Percentiles rank a stretch among this genome's conserved stretches.
Evolutionary conservation across 2,113 vertebrate genomes (phyloP).

Genomic region (Phylloscopus whistleri): DNA sequence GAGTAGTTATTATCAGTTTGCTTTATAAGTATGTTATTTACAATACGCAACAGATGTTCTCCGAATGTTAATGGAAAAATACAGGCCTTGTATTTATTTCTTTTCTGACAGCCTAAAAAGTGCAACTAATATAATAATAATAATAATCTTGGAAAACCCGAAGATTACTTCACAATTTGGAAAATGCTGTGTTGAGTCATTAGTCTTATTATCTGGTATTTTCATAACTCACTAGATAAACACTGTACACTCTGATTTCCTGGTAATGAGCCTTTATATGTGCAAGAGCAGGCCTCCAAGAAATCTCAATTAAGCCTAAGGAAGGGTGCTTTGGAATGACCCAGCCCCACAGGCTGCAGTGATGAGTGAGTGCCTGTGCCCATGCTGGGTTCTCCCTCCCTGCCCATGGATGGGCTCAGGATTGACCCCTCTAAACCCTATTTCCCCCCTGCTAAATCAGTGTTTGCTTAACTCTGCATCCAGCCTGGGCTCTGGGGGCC

Average conservation of each 20-base stretch:
- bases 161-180: conserved; percentile 79
- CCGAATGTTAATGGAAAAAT: conserved; percentile 77
- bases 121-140: conserved; percentile 76
- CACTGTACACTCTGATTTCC: conserved; percentile 66
- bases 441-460: not conserved
- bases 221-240: conserved; percentile 78
- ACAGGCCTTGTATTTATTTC: conserved; percentile 75
- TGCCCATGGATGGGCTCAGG: rapidly evolving
- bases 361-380: not conserved
- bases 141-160: conserved; percentile 70
- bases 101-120: conserved; percentile 76
- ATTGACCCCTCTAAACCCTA: not conserved
- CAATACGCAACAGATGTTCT: conserved; percentile 81
- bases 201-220: conserved; percentile 78
- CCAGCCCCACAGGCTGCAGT: not conserved
- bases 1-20: conserved; percentile 71
- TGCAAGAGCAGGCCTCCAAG: conserved; percentile 66
- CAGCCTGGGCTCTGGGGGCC: not conserved
- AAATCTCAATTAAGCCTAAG: conserved; percentile 65
- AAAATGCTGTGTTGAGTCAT: conserved; percentile 77
- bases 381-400: not conserved
- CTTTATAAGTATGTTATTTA: conserved; percentile 82
- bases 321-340: conserved; percentile 50
- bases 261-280: conserved; percentile 70
- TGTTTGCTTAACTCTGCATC: not conserved